Percentiles rank a stretch among this genome's conserved stretches.
These are phyloP conservation scores for Turritopsis rubra DNA, from an alignment of 30 jellyfish, hydroid and myxozoan genomes.

Conservation along the genomic window DNA sequence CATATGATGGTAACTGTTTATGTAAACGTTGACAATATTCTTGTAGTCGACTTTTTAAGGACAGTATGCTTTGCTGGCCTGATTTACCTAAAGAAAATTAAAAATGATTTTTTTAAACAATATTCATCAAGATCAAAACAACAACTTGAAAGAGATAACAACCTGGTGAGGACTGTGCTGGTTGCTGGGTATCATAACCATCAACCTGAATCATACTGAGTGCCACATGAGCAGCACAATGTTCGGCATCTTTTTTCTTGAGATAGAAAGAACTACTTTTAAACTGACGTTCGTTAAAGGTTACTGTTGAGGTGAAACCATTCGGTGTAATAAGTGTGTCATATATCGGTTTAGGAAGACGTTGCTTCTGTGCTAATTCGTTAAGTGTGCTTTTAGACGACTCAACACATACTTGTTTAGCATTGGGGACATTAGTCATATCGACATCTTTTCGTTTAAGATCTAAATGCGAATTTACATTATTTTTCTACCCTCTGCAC, in stretches of 20 bases:
- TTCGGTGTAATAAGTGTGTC: neutral
- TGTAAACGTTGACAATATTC: slow-evolving; percentile 21
- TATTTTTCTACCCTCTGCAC: too few species aligned
- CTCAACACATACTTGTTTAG: neutral
- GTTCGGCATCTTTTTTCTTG: slow-evolving; percentile 51
- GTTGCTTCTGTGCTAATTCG: slow-evolving; percentile 63
- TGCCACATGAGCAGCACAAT: slow-evolving; percentile 62
- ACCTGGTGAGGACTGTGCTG: neutral
- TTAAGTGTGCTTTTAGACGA: slow-evolving; percentile 38
- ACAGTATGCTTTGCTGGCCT: neutral
- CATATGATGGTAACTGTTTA: neutral
- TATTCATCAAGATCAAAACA: neutral
- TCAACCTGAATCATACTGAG: neutral
- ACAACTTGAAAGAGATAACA: too few species aligned
- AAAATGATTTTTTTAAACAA: neutral
- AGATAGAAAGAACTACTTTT: slow-evolving; percentile 19
- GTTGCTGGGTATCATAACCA: neutral
- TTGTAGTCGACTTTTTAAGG: slow-evolving; percentile 22
- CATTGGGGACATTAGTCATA: neutral
- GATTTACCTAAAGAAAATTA: neutral
- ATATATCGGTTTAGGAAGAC: slow-evolving; percentile 34
- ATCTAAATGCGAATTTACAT: neutral
- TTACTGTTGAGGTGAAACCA: slow-evolving; percentile 42
- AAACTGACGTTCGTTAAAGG: slow-evolving; percentile 34
- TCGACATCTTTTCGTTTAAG: neutral